Evolutionary conservation across 2,888 invertebrate species (phyloP), one percentile per base, ranked within the genome.

Genomic region (Steromphala cineraria): DNA sequence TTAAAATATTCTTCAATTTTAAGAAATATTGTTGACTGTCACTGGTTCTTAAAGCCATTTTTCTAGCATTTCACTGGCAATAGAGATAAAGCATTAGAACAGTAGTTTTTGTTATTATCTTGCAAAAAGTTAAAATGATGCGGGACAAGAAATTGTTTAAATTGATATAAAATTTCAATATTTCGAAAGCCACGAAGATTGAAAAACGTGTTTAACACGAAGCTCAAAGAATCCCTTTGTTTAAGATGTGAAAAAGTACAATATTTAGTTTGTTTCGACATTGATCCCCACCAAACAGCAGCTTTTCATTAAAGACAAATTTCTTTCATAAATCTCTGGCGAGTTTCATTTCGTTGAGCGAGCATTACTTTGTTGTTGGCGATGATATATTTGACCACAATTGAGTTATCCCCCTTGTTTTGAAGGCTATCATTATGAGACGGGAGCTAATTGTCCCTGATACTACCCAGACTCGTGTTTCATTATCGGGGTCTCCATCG

Each of bases 181-280:
- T 62, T 62, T 28, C 62, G 28, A 24, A 7, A 62, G 24, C 15
- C 28, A 15, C 15, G 24, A 28, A n/a, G 71, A 71, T 71, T 36
- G 71, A 36, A 71, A 36, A 71, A 71, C 36, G 15, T 36, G 36
- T 71, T 71, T 31, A 31, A 71, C 36, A 31, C 19, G 19, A 13
- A n/a, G 17, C 40, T 31, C 36, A 36, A 10, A 31, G 36, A 31
- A 71, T 19, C 31, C n/a, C 71, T 71, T 71, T 71, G 71, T 71
- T 71, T 71, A 36, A 71, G 36, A 36, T 40, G n/a, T n/a, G 71
- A 71, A 71, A 71, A 71, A 71, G 71, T 71, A 71, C 71, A 71
- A 71, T 71, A 71, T 71, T 71, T 71, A 71, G 71, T 71, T 71
- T 71, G 28, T 36, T 17, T 36, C 10, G 71, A 71, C 71, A 71